Conservation (phyloP, 2,888 invertebrate genomes). For the Orthosia incerta region DNA sequence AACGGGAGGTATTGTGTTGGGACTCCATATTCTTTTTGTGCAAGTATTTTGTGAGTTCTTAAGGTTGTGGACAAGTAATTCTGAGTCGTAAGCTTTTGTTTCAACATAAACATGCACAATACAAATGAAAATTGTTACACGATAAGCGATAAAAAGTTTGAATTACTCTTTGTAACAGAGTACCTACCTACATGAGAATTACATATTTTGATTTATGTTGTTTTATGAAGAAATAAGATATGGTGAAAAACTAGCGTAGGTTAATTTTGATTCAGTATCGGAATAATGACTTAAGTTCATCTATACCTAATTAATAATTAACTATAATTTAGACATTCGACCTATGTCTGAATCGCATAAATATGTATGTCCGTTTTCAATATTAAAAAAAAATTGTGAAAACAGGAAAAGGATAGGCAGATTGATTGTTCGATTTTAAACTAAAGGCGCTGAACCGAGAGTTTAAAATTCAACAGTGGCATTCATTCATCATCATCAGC, state of each 20-base stretch:
- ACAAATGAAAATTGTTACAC: constrained; percentile 58
- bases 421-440: too few relatives aligned
- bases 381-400: too few relatives aligned
- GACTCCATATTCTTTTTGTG: constrained; percentile 44
- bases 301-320: too few relatives aligned
- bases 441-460: too few relatives aligned
- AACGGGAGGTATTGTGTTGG: constrained; percentile 65
- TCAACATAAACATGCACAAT: constrained; percentile 45
- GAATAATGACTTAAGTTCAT: background rate
- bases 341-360: too few relatives aligned
- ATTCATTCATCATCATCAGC: too few relatives aligned
- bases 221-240: background rate
- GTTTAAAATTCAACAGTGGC: too few relatives aligned
- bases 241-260: background rate
- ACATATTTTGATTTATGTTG: constrained; percentile 14
- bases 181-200: constrained; percentile 1
- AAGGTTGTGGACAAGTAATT: constrained; percentile 56
- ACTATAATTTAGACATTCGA: too few relatives aligned
- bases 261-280: background rate
- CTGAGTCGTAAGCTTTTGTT: constrained; percentile 57
- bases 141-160: constrained; percentile 36
- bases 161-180: constrained; percentile 32
- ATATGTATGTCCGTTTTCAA: too few relatives aligned
- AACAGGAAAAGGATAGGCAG: too few relatives aligned
- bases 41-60: constrained; percentile 52